phyloP scores from a whole-genome alignment of 2,888 invertebrate genomes.

The Catocala fraxini region DNA sequence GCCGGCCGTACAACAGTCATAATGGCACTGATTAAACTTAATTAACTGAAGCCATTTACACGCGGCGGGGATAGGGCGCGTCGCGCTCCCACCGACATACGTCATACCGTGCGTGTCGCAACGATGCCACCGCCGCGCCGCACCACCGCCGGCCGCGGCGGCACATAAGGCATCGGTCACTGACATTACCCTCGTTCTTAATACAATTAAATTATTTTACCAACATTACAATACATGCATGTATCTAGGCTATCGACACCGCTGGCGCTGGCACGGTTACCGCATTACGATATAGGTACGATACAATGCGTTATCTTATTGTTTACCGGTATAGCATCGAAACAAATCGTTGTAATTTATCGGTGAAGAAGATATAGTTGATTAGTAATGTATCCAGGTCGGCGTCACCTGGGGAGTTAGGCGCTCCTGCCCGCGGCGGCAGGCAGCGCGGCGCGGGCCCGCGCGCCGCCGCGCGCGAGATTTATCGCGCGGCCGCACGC shows the following conservation, averaged over 20 bases:
- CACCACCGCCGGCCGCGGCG: constrained; percentile 20
- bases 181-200: constrained; percentile 53
- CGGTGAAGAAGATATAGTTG: constrained; percentile 24
- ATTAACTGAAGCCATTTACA: constrained; percentile 87
- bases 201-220: constrained; percentile 27
- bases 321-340: not conserved
- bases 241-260: not conserved
- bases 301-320: constrained; percentile 13
- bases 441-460: constrained; percentile 32
- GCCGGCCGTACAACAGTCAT: constrained; percentile 62
- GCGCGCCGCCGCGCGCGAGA: constrained; percentile 63
- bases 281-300: not conserved
- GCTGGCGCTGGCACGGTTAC: not conserved
- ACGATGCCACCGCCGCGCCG: constrained; percentile 18
- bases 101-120: constrained; percentile 41
- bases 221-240: constrained; percentile 7
- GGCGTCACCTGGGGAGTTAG: constrained; percentile 31
- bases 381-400: constrained; percentile 39
- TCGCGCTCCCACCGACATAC: constrained; percentile 49
- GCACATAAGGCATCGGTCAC: constrained; percentile 67
- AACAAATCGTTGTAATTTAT: constrained; percentile 10
- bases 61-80: constrained; percentile 64
- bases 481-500: constrained; percentile 79
- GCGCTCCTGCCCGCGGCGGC: constrained; percentile 16
- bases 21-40: constrained; percentile 85